Percentiles rank a stretch among this genome's conserved stretches.
Evolutionary conservation across 1,140 invertebrate species (phyloP).

Genomic region (Danaus plexippus): DNA sequence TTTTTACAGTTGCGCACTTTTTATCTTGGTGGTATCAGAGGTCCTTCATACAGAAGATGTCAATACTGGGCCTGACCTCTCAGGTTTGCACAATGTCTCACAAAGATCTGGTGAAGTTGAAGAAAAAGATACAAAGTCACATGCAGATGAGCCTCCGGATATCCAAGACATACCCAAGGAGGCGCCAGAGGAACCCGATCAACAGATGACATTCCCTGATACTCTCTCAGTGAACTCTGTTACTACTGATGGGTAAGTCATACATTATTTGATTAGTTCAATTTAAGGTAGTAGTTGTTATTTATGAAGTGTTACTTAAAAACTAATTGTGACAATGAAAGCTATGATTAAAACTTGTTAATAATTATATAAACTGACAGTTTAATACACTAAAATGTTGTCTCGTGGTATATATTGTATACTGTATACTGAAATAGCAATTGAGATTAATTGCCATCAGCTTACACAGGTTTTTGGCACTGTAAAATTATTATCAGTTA

Average conservation of each 20-base stretch:
- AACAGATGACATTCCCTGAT: constrained; percentile 66
- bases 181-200: constrained; percentile 25
- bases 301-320: no score
- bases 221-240: constrained; percentile 71
- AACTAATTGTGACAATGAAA: no score
- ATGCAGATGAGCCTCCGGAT: constrained; percentile 16
- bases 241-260: constrained; percentile 71
- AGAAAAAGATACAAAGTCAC: constrained; percentile 18
- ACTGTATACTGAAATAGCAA: no score
- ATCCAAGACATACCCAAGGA: constrained; percentile 21
- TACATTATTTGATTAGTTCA: no score
- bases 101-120: constrained; percentile 39
- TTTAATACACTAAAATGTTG: no score
- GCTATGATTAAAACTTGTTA: no score
- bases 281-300: no score
- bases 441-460: no score
- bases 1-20: constrained; percentile 57
- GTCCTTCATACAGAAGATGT: constrained; percentile 46
- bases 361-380: no score
- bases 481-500: no score
- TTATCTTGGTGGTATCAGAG: constrained; percentile 60
- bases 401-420: no score
- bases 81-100: constrained; percentile 60
- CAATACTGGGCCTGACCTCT: constrained; percentile 45
- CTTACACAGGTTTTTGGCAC: no score